A percentile compares a stretch with the other conserved stretches of the same genome.
These are phyloP conservation scores for Mythimna ferrago DNA, from an alignment of 2,888 invertebrate species.

Conservation along the genomic window DNA sequence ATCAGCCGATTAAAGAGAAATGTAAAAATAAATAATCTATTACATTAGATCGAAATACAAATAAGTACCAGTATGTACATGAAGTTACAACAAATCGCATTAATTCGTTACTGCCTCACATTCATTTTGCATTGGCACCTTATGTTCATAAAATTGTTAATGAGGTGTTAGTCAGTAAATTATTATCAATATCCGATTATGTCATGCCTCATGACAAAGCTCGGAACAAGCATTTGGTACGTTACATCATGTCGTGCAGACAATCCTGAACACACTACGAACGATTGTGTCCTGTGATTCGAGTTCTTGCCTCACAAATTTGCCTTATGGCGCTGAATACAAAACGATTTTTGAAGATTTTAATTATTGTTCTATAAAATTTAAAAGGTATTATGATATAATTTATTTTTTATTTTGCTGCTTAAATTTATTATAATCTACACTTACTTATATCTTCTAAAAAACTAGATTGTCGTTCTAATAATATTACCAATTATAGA, in stretches of 20 bases:
- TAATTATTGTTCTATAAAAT: neutral
- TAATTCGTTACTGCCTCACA: too few relatives aligned
- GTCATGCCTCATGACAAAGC: neutral
- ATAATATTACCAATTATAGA: neutral
- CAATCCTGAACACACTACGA: neutral
- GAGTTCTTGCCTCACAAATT: constrained; percentile 13
- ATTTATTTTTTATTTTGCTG: too few relatives aligned
- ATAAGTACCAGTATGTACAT: too few relatives aligned
- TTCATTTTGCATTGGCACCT: too few relatives aligned
- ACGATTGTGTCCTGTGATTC: neutral
- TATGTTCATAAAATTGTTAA: too few relatives aligned
- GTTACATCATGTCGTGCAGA: neutral
- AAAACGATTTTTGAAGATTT: neutral
- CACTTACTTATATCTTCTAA: too few relatives aligned
- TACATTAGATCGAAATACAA: neutral
- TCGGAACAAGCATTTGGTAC: neutral
- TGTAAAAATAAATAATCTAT: neutral
- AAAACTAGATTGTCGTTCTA: neutral
- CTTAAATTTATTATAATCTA: too few relatives aligned
- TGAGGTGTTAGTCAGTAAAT: too few relatives aligned
- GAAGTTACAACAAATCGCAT: too few relatives aligned
- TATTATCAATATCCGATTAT: neutral
- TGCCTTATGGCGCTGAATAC: neutral
- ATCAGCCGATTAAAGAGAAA: neutral
- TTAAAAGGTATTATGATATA: too few relatives aligned